These are phyloP conservation scores for Hypercompe scribonia DNA, from an alignment of 2,888 invertebrate species.

Conservation along the genomic window DNA sequence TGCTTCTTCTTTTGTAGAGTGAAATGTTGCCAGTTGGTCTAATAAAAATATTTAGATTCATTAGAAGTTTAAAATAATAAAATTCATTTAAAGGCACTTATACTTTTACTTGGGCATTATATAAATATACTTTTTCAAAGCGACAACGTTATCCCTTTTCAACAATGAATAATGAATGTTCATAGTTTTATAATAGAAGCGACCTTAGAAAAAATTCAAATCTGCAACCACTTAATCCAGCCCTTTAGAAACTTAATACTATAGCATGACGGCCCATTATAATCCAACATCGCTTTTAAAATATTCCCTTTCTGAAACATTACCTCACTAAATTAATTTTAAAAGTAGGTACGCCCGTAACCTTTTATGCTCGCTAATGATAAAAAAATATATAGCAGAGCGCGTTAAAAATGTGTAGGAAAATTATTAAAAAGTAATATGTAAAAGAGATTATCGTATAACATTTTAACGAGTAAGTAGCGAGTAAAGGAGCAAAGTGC, in stretches of 20 bases:
- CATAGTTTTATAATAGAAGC: too few species aligned
- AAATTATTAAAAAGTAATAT: slow-evolving; percentile 46
- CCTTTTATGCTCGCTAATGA: neutral
- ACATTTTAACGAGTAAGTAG: slow-evolving; percentile 45
- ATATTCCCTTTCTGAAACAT: slow-evolving; percentile 1
- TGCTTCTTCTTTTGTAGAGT: too few species aligned
- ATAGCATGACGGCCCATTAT: neutral
- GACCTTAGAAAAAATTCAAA: neutral
- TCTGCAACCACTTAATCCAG: neutral
- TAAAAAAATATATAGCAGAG: neutral
- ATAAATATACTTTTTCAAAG: too few species aligned
- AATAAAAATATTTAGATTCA: too few species aligned
- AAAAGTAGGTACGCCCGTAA: neutral
- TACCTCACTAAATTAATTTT: neutral
- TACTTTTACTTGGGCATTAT: too few species aligned
- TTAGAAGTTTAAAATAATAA: too few species aligned
- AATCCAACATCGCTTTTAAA: slow-evolving; percentile 1
- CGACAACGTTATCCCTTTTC: too few species aligned
- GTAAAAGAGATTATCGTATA: slow-evolving; percentile 40
- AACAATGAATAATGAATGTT: too few species aligned
- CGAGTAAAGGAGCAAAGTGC: slow-evolving; percentile 41
- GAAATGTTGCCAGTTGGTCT: too few species aligned
- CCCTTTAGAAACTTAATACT: neutral
- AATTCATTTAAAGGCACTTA: too few species aligned
- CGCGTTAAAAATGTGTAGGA: slow-evolving; percentile 20